These are phyloP conservation scores for Plagiodera versicolora DNA, from an alignment of 2,888 invertebrate genomes.

Conservation along the genomic window DNA sequence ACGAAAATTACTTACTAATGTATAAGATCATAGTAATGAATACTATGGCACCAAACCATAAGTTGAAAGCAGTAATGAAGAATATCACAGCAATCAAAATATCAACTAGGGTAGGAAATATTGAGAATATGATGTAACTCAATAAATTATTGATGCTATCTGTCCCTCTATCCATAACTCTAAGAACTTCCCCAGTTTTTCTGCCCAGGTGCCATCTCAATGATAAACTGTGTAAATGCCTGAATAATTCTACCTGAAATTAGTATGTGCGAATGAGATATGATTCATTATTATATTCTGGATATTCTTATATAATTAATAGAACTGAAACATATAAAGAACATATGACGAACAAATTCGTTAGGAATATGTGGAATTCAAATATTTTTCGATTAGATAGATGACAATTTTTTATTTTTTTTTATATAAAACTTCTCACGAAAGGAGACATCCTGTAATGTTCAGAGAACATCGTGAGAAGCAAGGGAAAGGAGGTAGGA, in stretches of 20 bases:
- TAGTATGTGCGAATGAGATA: too few relatives aligned
- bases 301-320: too few relatives aligned
- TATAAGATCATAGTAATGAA: slow-evolving; percentile 92
- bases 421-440: too few relatives aligned
- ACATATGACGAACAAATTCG: too few relatives aligned
- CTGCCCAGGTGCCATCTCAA: slow-evolving; percentile 92
- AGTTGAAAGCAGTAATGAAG: slow-evolving; percentile 85
- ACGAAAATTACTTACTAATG: slow-evolving; percentile 71
- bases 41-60: slow-evolving; percentile 94
- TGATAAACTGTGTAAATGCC: slow-evolving; percentile 87
- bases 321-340: too few relatives aligned
- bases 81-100: slow-evolving; percentile 88
- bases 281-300: too few relatives aligned
- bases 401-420: too few relatives aligned
- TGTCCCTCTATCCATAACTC: slow-evolving; percentile 97
- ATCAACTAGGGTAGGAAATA: slow-evolving; percentile 89
- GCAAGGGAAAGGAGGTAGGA: too few relatives aligned
- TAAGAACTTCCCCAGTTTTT: slow-evolving; percentile 95
- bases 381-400: too few relatives aligned
- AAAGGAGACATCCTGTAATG: too few relatives aligned
- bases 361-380: too few relatives aligned
- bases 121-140: slow-evolving; percentile 90
- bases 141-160: slow-evolving; percentile 93
- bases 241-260: slow-evolving; percentile 75
- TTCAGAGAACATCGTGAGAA: too few relatives aligned